Evolutionary conservation across 1,140 invertebrate species (phyloP).

Genomic region (Semibalanus balanoides): DNA sequence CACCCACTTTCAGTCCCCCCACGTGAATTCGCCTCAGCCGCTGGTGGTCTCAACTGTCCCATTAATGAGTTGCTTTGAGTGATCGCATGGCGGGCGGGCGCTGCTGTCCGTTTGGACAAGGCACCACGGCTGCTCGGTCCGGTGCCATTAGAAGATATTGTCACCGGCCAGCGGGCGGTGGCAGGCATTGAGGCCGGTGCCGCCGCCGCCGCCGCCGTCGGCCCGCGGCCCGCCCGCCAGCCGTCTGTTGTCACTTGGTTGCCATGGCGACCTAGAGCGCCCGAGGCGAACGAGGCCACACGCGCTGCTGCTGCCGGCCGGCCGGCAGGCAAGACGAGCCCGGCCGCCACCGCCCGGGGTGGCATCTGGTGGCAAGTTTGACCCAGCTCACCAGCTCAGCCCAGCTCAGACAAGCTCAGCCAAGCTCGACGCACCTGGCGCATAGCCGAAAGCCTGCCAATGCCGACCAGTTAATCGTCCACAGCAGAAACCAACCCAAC

Average conservation of each 20-base stretch:
- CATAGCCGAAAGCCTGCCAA: too few species aligned
- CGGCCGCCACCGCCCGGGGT: too few species aligned
- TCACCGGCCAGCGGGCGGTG: not conserved
- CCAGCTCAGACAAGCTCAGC: not conserved
- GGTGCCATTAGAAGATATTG: not conserved
- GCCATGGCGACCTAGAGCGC: not conserved
- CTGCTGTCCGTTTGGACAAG: not conserved
- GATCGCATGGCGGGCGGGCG: too few species aligned
- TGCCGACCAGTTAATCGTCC: too few species aligned
- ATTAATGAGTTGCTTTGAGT: not conserved
- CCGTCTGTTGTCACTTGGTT: not conserved
- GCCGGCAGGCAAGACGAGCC: not conserved
- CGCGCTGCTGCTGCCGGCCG: too few species aligned
- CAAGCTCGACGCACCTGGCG: too few species aligned
- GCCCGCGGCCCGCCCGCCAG: too few species aligned
- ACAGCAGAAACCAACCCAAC: too few species aligned
- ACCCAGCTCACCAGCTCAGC: not conserved
- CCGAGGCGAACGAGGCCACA: not conserved
- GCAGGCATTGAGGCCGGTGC: not conserved
- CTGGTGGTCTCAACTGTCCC: not conserved
- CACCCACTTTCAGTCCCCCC: too few species aligned
- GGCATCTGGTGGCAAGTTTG: too few species aligned
- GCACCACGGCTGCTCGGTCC: too few species aligned
- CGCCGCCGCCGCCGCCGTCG: too few species aligned
- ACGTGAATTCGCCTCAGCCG: not conserved